Conservation (phyloP, 1,140 invertebrate species). For the Spodoptera litura region DNA sequence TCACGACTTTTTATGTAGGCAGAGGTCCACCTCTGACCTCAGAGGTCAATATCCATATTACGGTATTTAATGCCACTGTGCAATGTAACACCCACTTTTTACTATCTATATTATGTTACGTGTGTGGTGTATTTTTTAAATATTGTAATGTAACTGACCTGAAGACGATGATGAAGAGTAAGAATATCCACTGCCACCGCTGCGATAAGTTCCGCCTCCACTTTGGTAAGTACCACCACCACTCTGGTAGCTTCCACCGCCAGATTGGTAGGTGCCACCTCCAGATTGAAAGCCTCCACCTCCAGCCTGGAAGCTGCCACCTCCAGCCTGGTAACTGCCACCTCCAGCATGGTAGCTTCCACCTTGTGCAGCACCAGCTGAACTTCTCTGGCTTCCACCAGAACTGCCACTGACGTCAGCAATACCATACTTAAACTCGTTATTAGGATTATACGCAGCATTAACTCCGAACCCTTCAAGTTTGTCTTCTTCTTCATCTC, state of each 20-base stretch:
- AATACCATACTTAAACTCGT: conserved; percentile 76
- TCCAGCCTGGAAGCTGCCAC: conserved; percentile 54
- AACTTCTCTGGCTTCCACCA: conserved; percentile 36
- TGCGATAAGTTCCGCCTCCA: conserved; percentile 42
- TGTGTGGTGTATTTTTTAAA: too few relatives aligned
- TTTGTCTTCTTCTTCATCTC: conserved; percentile 75
- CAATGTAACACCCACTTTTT: too few relatives aligned
- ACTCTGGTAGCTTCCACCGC: conserved; percentile 33
- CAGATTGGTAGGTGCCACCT: too few relatives aligned
- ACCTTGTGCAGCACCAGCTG: conserved; percentile 48
- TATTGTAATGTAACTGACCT: conserved; percentile 54
- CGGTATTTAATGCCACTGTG: too few relatives aligned
- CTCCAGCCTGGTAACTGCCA: conserved; percentile 52
- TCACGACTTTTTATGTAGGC: too few relatives aligned
- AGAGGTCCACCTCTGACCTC: too few relatives aligned
- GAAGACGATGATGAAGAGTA: conserved; percentile 74
- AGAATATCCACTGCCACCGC: conserved; percentile 62
- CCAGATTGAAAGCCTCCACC: conserved; percentile 43
- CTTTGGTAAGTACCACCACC: conserved; percentile 41
- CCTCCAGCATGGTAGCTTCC: conserved; percentile 57
- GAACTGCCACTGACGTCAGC: conserved; percentile 66
- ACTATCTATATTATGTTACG: too few relatives aligned
- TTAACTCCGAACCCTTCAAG: conserved; percentile 72
- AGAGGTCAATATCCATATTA: too few relatives aligned
- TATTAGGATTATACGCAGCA: conserved; percentile 73